Conservation (phyloP, 2,113 vertebrate genomes). For the Dasyurus viverrinus region DNA sequence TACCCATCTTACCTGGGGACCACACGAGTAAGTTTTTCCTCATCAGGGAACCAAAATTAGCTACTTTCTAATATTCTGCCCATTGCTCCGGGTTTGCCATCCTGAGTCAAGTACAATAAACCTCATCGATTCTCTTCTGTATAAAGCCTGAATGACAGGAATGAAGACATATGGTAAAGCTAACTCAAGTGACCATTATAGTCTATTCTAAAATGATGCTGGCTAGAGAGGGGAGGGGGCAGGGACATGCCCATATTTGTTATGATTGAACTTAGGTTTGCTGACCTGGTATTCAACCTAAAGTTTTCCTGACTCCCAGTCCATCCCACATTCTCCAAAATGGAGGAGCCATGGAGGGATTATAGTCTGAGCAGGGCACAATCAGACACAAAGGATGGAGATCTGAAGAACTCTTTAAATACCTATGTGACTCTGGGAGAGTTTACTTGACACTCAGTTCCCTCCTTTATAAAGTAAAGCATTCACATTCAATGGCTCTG, state of each 20-base stretch:
- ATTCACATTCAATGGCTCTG: background rate
- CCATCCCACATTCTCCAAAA: background rate
- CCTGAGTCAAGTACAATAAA: background rate
- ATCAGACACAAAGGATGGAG: background rate
- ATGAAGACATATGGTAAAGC: background rate
- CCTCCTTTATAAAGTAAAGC: background rate
- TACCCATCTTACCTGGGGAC: background rate
- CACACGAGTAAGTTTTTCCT: background rate
- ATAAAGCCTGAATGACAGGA: background rate
- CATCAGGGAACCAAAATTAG: background rate
- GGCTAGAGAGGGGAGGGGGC: background rate
- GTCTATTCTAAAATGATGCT: background rate
- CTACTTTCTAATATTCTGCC: background rate
- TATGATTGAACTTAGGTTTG: background rate
- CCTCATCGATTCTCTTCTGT: background rate
- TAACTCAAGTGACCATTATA: background rate
- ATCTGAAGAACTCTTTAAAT: background rate
- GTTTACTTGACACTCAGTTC: background rate
- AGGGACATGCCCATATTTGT: no score
- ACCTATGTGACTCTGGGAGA: background rate
- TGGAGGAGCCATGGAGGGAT: background rate
- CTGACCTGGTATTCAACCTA: background rate
- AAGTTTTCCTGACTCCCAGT: background rate
- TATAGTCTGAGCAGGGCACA: background rate
- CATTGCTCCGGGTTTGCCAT: background rate